phyloP scores from a whole-genome alignment of 2,888 invertebrate species.

The Orchesella flavescens region DNA sequence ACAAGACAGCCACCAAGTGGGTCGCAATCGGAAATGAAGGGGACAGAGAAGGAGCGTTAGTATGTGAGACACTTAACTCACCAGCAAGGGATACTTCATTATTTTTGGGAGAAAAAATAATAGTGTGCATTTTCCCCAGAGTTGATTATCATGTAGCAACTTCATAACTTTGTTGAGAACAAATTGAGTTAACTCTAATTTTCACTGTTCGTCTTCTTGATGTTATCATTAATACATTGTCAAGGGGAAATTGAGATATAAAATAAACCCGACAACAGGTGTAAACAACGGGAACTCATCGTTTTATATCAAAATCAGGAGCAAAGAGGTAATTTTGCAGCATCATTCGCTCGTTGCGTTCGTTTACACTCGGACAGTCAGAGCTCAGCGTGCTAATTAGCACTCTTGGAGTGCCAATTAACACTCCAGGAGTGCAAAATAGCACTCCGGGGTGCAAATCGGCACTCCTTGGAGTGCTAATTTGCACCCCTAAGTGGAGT shows the following conservation, averaged over 20 bases:
- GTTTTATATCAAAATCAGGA: too few relatives aligned
- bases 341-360: too few relatives aligned
- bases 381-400: too few relatives aligned
- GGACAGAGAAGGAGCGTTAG: neutral
- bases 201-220: neutral
- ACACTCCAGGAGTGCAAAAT: too few relatives aligned
- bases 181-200: conserved; percentile 37
- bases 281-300: too few relatives aligned
- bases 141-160: conserved; percentile 17
- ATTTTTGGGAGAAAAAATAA: neutral
- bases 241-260: neutral
- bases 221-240: neutral
- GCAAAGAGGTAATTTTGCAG: too few relatives aligned
- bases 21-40: conserved; percentile 7
- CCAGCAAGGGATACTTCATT: neutral
- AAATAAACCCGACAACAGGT: too few relatives aligned
- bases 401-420: too few relatives aligned
- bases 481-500: too few relatives aligned
- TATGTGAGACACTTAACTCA: neutral
- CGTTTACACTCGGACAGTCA: too few relatives aligned
- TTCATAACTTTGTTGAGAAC: neutral
- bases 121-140: conserved; percentile 11
- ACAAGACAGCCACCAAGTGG: conserved; percentile 37
- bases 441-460: too few relatives aligned
- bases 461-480: too few relatives aligned